phyloP scores from a whole-genome alignment of 2,113 vertebrate genomes.

The Saguinus midas region DNA sequence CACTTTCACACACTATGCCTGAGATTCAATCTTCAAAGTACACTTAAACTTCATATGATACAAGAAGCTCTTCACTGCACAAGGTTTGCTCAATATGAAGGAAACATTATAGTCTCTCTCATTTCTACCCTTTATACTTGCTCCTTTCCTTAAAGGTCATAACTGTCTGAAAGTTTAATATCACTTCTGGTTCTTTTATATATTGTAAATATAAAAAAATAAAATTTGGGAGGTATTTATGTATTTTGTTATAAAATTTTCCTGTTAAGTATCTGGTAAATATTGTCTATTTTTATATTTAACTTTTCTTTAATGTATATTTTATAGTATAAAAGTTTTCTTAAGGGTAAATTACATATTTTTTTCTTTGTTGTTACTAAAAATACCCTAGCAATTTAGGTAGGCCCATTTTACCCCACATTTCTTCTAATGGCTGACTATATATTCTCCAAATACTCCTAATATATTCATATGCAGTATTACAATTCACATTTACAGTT shows the following conservation, averaged over 20 bases:
- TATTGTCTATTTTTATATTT: neutral
- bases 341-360: neutral
- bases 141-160: neutral
- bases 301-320: neutral
- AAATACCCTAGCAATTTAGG: neutral
- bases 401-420: neutral
- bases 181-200: neutral
- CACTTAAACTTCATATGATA: neutral
- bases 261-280: neutral
- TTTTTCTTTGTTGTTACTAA: neutral
- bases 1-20: neutral
- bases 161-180: neutral
- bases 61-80: neutral
- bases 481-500: neutral
- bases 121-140: neutral
- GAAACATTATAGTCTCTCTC: neutral
- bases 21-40: neutral
- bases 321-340: neutral
- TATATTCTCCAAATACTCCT: neutral
- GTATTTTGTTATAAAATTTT: neutral
- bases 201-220: neutral
- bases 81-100: neutral
- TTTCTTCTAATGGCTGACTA: neutral
- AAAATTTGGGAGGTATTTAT: neutral
- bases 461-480: neutral